Base-by-base conservation (phyloP, 2,888 invertebrate genomes). In the Hartigia nigra region DNA sequence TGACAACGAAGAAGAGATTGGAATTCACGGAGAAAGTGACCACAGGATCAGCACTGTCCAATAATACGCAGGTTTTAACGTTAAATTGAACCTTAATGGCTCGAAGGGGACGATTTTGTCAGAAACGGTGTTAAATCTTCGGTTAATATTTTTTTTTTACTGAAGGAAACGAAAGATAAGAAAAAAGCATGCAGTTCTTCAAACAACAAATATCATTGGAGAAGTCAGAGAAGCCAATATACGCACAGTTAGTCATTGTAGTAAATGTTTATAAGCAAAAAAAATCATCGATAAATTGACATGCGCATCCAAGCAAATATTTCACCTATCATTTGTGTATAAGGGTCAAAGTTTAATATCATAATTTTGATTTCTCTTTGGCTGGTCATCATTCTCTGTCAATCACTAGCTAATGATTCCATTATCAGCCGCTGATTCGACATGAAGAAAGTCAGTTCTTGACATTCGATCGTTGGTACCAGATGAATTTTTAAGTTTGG, bases 351-450 rank as follows among this genome's bases (percentile, higher is more conserved):
- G 79, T 74, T 79, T 77, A 79, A 77, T 79, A 75, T 79, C 79
- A 77, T 77, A 77, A 79, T 79, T 77, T 79, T 77, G 74, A 79
- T 79, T 77, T 79, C 79, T 79, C 79, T 76, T 77, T 31, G 69
- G 77, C 70, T 77, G 70, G 74, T 75, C 79, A 77, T 79, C 79
- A 79, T 74, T 77, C 79, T 79, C 77, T 79, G 79, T 79, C 79
- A 77, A 79, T 79, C 77, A 72, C 77, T 79, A 69, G 77, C 74
- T 79, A 79, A 79, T 79, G 77, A 79, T 79, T 79, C 79, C 79
- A 79, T 79, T 79, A 79, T 79, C 78, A 74, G 72, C 72, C 69
- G 77, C 36, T 31, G 74, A 79, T 79, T 79, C 74, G 77, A 77
- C 77, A 74, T 70, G 77, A 77, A 77, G 77, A 77, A 74, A 77